phyloP scores from a whole-genome alignment of 2,888 invertebrate species.

The Oegoconia quadripuncta region DNA sequence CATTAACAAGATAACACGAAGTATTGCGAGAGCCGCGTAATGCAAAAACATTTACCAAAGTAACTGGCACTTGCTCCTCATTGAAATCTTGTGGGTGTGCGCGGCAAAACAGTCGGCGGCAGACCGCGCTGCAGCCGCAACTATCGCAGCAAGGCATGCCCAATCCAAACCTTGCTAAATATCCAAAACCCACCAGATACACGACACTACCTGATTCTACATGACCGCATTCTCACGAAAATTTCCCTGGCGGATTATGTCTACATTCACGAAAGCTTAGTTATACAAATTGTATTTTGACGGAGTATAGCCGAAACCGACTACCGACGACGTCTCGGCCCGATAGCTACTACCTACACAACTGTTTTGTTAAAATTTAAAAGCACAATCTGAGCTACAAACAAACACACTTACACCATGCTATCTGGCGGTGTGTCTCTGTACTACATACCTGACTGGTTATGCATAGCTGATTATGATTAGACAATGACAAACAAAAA shows the following conservation, averaged over 20 bases:
- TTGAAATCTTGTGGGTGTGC: constrained; percentile 18
- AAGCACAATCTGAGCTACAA: neutral
- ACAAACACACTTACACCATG: neutral
- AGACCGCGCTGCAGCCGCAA: constrained; percentile 59
- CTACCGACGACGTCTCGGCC: constrained; percentile 3
- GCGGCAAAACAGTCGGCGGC: constrained; percentile 61
- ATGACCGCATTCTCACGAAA: constrained; percentile 48
- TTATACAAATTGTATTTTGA: constrained; percentile 12
- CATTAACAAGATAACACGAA: no score
- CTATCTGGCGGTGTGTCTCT: neutral
- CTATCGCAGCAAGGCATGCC: constrained; percentile 54
- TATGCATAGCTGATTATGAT: neutral
- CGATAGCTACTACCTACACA: neutral
- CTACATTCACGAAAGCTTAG: constrained; percentile 18
- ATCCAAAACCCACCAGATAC: neutral
- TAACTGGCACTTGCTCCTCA: constrained; percentile 38
- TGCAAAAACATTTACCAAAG: constrained; percentile 41
- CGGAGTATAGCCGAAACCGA: constrained; percentile 3
- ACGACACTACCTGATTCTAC: constrained; percentile 26
- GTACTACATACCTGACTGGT: neutral
- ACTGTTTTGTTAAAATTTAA: no score
- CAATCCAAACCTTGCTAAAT: constrained; percentile 8
- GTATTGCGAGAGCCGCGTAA: no score
- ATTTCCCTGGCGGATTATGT: constrained; percentile 37
- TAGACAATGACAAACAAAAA: no score